Conservation (phyloP, 1,140 invertebrate genomes). For the Samia ricini region DNA sequence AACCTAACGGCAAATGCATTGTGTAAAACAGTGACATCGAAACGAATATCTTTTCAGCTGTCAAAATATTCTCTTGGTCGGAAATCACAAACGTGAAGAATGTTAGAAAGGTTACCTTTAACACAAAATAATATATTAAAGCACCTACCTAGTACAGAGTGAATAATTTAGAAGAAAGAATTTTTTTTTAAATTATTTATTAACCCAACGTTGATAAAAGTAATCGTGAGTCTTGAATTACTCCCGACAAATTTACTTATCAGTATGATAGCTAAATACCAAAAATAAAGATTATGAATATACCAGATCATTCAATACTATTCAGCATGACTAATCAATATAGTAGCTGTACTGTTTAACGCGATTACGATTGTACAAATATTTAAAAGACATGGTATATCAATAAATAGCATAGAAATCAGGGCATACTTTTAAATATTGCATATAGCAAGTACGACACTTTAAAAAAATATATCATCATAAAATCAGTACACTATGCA, state of each 20-base stretch:
- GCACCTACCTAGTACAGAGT: not conserved
- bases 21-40: slow-evolving; percentile 92
- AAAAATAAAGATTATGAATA: too few species aligned
- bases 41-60: slow-evolving; percentile 90
- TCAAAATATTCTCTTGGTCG: slow-evolving; percentile 82
- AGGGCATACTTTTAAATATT: too few species aligned
- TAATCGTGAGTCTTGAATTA: too few species aligned
- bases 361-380: not conserved
- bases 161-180: too few species aligned
- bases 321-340: not conserved
- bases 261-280: too few species aligned
- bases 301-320: too few species aligned
- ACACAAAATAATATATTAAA: slow-evolving; percentile 33
- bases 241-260: too few species aligned
- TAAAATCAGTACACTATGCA: not conserved
- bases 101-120: slow-evolving; percentile 86
- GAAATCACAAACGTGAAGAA: slow-evolving; percentile 91
- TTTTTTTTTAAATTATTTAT: too few species aligned
- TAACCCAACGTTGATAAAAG: too few species aligned
- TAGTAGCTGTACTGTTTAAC: not conserved
- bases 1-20: slow-evolving; percentile 87
- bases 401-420: not conserved
- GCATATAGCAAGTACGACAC: too few species aligned
- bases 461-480: too few species aligned
- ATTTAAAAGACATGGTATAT: not conserved